Percentiles rank a stretch among this genome's conserved stretches.
These are phyloP conservation scores for Neogale vison DNA, from an alignment of 2,113 vertebrate genomes.

Conservation along the genomic window DNA sequence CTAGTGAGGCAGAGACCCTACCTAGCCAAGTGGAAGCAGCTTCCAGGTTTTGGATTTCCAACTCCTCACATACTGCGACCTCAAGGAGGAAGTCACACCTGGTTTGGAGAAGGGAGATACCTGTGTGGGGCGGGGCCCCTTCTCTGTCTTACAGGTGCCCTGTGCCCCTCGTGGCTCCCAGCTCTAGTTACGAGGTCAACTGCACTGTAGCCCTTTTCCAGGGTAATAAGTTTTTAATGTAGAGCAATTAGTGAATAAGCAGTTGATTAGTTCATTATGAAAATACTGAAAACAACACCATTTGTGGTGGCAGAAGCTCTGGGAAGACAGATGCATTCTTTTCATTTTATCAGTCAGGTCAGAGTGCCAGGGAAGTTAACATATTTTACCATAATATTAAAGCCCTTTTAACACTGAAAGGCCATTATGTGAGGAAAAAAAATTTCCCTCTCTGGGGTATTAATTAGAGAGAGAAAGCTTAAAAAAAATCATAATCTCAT, in stretches of 20 bases:
- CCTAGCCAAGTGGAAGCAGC: background rate
- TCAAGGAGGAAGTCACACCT: background rate
- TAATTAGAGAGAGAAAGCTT: constrained; percentile 81
- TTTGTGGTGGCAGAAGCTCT: constrained; percentile 61
- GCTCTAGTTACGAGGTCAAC: constrained; percentile 37
- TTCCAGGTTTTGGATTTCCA: background rate
- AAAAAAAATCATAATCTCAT: constrained; percentile 66
- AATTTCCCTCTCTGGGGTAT: constrained; percentile 66
- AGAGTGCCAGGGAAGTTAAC: constrained; percentile 64
- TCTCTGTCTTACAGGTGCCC: background rate
- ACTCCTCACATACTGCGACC: background rate
- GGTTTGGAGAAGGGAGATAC: background rate
- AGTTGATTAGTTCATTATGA: constrained; percentile 70
- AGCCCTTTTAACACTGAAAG: constrained; percentile 73
- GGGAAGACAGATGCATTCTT: constrained; percentile 63
- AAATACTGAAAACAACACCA: constrained; percentile 72
- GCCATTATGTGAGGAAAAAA: constrained; percentile 72
- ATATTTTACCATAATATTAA: constrained; percentile 77
- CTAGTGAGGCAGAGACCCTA: background rate
- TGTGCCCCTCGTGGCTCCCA: background rate
- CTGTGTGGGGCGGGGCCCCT: background rate
- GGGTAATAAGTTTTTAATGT: constrained; percentile 67
- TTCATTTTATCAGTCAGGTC: constrained; percentile 72
- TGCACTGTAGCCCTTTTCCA: constrained; percentile 32
- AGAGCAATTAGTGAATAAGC: constrained; percentile 56